Evolutionary conservation across 1,140 invertebrate genomes (phyloP).

Genomic region (Leptinotarsa undecemlineata): DNA sequence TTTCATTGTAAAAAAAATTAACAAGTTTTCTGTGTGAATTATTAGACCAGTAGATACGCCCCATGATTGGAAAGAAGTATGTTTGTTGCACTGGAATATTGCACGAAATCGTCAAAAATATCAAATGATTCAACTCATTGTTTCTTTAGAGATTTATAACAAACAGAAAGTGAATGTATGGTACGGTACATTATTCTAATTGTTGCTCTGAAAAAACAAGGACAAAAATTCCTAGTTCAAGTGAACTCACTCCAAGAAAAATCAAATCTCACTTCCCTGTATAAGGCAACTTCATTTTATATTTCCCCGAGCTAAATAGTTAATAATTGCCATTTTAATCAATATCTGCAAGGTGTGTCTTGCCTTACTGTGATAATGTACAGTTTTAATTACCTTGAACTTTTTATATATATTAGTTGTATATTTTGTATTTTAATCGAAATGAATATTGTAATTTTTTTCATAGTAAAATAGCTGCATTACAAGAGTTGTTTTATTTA

Average conservation of each 20-base stretch:
- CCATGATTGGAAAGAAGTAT: no score
- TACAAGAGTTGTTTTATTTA: constrained; percentile 1
- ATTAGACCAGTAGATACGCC: no score
- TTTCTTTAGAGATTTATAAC: no score
- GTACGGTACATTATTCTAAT: background rate
- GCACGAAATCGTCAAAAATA: no score
- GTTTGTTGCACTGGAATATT: no score
- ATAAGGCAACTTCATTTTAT: constrained; percentile 1
- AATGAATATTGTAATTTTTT: constrained; percentile 14
- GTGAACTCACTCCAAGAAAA: no score
- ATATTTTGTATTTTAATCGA: constrained; percentile 17
- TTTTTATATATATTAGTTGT: constrained; percentile 19
- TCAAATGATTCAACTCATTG: no score
- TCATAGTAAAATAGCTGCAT: constrained; percentile 11
- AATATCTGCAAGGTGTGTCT: constrained; percentile 22
- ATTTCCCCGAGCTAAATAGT: background rate
- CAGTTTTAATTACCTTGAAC: constrained; percentile 15
- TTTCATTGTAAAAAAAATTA: no score
- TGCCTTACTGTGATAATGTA: constrained; percentile 48
- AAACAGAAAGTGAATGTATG: background rate
- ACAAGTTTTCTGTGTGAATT: no score
- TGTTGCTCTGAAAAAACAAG: background rate
- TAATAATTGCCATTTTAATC: constrained; percentile 13
- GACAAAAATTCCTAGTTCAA: background rate
- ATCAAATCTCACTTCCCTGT: background rate